phyloP scores from a whole-genome alignment of 1,140 invertebrate genomes.

The Lepidurus packardi region DNA sequence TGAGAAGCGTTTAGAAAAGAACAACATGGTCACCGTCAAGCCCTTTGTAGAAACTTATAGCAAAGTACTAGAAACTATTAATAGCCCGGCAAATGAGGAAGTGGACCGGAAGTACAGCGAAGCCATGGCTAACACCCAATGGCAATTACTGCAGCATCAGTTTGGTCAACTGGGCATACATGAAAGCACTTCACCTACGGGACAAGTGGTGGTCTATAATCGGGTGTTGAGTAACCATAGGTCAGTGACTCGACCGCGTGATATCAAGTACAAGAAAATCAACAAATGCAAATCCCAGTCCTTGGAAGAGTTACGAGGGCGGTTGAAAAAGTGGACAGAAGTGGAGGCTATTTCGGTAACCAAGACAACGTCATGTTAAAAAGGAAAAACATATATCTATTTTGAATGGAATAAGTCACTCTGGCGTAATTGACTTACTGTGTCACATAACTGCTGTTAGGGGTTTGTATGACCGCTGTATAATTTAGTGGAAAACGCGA shows the following conservation, averaged over 20 bases:
- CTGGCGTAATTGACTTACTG: neutral
- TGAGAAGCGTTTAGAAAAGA: constrained; percentile 23
- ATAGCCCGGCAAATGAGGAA: neutral
- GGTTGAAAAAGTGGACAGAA: constrained; percentile 75
- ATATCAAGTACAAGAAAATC: constrained; percentile 82
- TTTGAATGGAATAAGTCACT: neutral
- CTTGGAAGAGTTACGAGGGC: constrained; percentile 71
- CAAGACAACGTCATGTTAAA: neutral
- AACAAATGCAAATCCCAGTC: constrained; percentile 85
- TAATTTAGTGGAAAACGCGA: too few relatives aligned
- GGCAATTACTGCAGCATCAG: neutral
- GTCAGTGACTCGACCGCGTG: constrained; percentile 81
- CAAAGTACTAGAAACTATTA: neutral
- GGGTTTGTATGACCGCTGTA: too few relatives aligned
- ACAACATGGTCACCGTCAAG: constrained; percentile 41
- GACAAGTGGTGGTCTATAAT: constrained; percentile 53
- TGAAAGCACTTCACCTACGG: neutral
- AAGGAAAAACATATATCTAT: neutral
- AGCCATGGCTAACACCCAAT: neutral
- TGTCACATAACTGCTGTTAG: neutral
- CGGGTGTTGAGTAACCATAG: constrained; percentile 82
- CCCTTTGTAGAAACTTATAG: neutral
- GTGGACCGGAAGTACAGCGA: neutral
- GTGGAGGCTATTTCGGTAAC: constrained; percentile 10
- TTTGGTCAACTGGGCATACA: neutral